Conservation (phyloP, 2,113 vertebrate genomes). For the Tragelaphus scriptus region DNA sequence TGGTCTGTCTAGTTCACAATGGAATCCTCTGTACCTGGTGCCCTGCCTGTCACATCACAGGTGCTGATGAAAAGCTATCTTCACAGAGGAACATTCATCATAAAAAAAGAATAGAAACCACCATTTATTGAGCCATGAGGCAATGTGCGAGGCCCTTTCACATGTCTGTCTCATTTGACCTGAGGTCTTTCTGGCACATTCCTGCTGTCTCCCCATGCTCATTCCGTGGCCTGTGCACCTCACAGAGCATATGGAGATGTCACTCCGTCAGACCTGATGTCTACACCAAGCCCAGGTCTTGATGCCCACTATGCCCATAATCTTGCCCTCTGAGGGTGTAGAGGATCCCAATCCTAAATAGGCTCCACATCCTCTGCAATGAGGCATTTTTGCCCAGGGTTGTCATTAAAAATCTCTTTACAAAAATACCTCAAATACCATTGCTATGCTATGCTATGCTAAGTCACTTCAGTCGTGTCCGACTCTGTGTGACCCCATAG, state of each 20-base stretch:
- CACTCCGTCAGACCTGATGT: rapidly evolving
- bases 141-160: background rate
- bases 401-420: background rate
- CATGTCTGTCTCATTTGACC: background rate
- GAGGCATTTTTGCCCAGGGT: background rate
- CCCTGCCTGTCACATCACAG: background rate
- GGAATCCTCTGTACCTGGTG: background rate
- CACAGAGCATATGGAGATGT: rapidly evolving
- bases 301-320: background rate
- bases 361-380: background rate
- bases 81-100: background rate
- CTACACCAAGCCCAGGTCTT: background rate
- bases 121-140: too few relatives aligned
- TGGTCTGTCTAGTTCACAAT: too few relatives aligned
- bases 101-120: background rate
- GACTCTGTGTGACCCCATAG: too few relatives aligned
- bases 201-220: background rate
- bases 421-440: background rate
- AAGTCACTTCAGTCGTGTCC: too few relatives aligned
- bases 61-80: background rate
- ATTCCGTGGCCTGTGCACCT: too few relatives aligned
- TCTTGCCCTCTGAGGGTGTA: background rate
- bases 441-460: too few relatives aligned
- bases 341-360: background rate
- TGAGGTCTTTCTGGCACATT: background rate